These are phyloP conservation scores for Sakesphorus luctuosus DNA, from an alignment of 2,113 vertebrate genomes.

Conservation along the genomic window DNA sequence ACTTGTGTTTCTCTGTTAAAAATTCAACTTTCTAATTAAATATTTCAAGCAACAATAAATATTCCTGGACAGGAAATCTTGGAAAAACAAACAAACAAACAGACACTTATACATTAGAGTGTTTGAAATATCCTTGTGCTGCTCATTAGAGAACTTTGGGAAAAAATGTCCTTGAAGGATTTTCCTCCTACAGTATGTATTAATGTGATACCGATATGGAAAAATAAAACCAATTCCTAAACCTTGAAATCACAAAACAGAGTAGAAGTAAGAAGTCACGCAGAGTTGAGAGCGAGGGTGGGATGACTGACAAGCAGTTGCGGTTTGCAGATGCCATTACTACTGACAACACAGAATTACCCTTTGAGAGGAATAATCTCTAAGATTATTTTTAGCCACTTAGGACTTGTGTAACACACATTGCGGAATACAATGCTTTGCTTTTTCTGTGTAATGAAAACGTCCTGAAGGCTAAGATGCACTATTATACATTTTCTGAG, in stretches of 20 bases:
- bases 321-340: neutral
- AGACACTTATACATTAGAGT: neutral
- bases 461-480: neutral
- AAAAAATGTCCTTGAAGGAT: neutral
- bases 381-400: neutral
- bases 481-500: neutral
- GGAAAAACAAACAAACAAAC: neutral
- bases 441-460: neutral
- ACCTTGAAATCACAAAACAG: neutral
- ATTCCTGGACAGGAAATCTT: neutral
- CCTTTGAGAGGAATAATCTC: neutral
- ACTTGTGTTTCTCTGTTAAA: neutral
- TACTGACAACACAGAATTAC: neutral
- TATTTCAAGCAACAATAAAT: neutral
- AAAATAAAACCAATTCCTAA: neutral
- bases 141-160: neutral
- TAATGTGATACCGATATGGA: neutral
- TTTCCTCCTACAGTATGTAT: neutral
- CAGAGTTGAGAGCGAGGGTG: neutral
- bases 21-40: neutral
- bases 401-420: neutral
- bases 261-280: neutral
- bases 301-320: neutral
- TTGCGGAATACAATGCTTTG: neutral
- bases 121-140: neutral